Base-by-base conservation (phyloP, 1,140 invertebrate genomes). In the Zaprionus camerounensis region DNA sequence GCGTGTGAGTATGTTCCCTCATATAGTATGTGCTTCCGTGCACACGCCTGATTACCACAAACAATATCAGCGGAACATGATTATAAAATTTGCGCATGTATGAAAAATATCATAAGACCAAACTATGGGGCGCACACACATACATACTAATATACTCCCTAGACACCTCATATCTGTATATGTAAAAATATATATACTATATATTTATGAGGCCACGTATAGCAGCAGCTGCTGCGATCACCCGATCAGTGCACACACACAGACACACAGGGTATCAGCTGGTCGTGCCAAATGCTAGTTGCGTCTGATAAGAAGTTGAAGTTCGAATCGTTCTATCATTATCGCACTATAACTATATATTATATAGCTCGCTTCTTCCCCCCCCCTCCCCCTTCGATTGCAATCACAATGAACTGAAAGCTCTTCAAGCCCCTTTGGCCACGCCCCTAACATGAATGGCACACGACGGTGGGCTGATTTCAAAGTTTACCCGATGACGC, bases 401-500 rank as follows among this genome's bases (percentile, higher is more conserved):
- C 22, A 12, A 22, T 5, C 17, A 24, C 24, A 22, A 22, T 46
- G 34, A 49, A 41, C 34, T 65, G 31, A 62, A 58, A 75, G 72
- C 72, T 71, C 56, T 51, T 34, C 22, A 28, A 63, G 59, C 20
- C 20, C 20, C 63, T 71, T 49, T 41, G 38, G 53, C 72, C 72
- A 53, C 53, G 59, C 67, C 67, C 31, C 51, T 20, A 12, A 41
- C 55, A 75, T 63, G 67, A 71, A 64, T 64, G 72, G 67, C 72
- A 75, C 59, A 70, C 72, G 71, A 28, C 38, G 20, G 65, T 53
- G 49, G 58, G 57, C 57, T 46, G 65, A 41, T 70, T 56, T 49
- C 67, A 71, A 64, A 75, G 72, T 64, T 74, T 75, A 24, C 11
- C 58, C 41, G 59, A 64, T 75, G 72, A 75, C 72, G 72, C 72